Base-by-base conservation (phyloP, 2,888 invertebrate genomes). In the Xanthorhoe spadicearia region DNA sequence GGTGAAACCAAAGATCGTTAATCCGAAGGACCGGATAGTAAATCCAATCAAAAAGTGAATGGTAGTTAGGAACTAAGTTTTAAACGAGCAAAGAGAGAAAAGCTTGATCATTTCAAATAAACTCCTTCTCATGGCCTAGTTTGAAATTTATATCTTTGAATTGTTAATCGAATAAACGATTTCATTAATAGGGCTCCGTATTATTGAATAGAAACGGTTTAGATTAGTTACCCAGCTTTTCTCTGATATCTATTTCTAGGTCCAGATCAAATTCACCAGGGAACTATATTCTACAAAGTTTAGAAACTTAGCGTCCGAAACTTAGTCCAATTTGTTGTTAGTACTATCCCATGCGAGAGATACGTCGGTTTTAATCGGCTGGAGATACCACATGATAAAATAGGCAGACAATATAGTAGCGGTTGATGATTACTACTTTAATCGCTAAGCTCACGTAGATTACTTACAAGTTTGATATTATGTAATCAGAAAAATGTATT, bases 11-110 rank as follows among this genome's bases (percentile, higher is more conserved):
- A 32, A 49, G 17, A 15, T 56, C 49, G 28, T 57, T 57, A 28
- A 57, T 32, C 32, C 57, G 13, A 10, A 23, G 10, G 48, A 6
- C 28, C 19, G 46, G 10, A 15, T 48, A 56, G 28, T 56, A 48
- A 56, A 48, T 56, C 17, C 28, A 55, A 55, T 55, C n/a, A 46
- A 23, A 46, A 23, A 55, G n/a, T 43, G 43, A 19, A 35, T 19
- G 43, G 18, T 18, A 23, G n/a, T 23, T n/a, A 55, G 48, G 13
- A 19, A 46, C 3, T 55, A 4, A 48, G 23, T n/a, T 56, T 48
- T 15, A 15, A 23, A 48, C 15, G n/a, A n/a, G n/a, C n/a, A n/a
- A n/a, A 35, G 48, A 15, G 7, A 48, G 48, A 15, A 48, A n/a
- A n/a, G 5, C 46, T 15, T 2, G 15, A 46, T 46, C 0, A 46